Evolutionary conservation across 2,113 vertebrate genomes (phyloP).

Genomic region (Spizaetus ornatus): DNA sequence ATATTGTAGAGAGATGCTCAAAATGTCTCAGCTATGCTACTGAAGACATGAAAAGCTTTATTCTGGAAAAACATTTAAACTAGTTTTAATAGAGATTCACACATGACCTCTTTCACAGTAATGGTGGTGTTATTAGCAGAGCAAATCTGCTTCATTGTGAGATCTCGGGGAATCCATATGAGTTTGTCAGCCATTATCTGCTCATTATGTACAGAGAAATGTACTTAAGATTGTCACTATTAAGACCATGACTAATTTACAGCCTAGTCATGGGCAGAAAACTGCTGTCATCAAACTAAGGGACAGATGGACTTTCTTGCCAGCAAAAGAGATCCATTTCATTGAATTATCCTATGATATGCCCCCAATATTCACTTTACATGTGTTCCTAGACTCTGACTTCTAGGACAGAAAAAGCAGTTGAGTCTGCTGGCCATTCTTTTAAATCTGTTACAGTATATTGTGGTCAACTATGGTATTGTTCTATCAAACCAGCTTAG

Average conservation of each 20-base stretch:
- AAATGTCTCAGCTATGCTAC: background rate
- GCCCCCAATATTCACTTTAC: rapidly evolving
- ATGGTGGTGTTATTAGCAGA: background rate
- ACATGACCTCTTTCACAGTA: background rate
- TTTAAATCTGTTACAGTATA: background rate
- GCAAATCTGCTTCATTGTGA: background rate
- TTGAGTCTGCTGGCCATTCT: background rate
- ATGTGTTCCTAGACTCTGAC: background rate
- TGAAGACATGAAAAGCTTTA: background rate
- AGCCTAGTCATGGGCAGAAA: background rate
- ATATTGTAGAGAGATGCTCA: background rate
- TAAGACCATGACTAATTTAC: background rate
- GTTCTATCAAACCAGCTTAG: background rate
- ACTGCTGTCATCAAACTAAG: background rate
- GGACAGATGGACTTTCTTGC: background rate
- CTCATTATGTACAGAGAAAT: background rate
- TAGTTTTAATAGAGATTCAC: background rate
- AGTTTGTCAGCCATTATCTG: background rate
- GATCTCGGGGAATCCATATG: background rate
- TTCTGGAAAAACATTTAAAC: background rate
- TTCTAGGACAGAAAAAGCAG: background rate
- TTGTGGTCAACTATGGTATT: background rate
- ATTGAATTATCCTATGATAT: background rate
- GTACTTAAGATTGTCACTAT: background rate
- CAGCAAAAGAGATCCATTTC: background rate